These are phyloP conservation scores for Oncorhynchus mykiss DNA, from an alignment of 2,113 vertebrate genomes.

Conservation along the genomic window DNA sequence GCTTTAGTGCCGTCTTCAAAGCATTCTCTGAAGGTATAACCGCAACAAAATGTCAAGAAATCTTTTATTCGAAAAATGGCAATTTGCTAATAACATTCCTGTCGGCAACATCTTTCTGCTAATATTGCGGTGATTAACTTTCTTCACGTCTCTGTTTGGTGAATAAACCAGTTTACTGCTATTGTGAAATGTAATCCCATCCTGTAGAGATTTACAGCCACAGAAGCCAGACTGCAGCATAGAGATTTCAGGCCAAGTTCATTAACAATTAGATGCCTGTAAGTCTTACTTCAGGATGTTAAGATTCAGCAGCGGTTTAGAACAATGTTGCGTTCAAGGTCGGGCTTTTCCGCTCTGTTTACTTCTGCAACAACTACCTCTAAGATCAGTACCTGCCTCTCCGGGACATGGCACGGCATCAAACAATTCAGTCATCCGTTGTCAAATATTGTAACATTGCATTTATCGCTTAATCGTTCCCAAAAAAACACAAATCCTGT, in stretches of 20 bases:
- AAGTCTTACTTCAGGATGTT: neutral
- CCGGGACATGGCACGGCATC: constrained; percentile 35
- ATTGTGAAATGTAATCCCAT: constrained; percentile 4
- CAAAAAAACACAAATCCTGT: constrained; percentile 33
- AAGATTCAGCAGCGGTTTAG: neutral
- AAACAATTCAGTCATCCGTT: constrained; percentile 19
- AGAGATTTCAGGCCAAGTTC: neutral
- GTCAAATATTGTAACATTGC: constrained; percentile 32
- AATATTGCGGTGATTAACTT: neutral
- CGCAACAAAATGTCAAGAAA: constrained; percentile 11
- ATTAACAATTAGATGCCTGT: neutral
- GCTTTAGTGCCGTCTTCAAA: constrained; percentile 2
- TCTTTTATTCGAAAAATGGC: neutral
- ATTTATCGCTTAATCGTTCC: constrained; percentile 35
- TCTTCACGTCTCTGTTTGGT: constrained; percentile 14
- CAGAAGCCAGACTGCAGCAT: neutral
- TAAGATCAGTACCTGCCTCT: neutral
- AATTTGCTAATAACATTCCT: neutral
- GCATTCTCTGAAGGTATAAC: constrained; percentile 6
- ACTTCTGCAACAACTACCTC: neutral
- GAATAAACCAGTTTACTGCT: constrained; percentile 8
- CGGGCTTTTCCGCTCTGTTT: neutral
- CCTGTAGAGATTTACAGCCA: neutral
- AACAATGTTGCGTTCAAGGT: neutral
- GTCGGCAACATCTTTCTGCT: neutral